These are phyloP conservation scores for Heliconius erato DNA, from an alignment of 2,888 invertebrate species.

Conservation along the genomic window DNA sequence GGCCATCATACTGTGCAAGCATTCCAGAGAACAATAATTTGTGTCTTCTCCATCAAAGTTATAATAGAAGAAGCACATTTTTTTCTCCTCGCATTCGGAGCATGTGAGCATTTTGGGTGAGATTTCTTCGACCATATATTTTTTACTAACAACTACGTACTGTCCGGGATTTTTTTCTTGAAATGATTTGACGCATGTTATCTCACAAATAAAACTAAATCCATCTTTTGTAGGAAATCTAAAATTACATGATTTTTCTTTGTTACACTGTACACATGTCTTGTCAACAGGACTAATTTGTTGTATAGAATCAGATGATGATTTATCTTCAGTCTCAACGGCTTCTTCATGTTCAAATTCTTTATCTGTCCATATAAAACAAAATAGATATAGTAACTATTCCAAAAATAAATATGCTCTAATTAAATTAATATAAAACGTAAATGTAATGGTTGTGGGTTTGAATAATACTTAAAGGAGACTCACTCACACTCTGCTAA, in stretches of 20 bases:
- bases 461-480: no score
- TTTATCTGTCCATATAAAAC: conserved; percentile 67
- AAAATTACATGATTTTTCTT: conserved; percentile 67
- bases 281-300: conserved; percentile 71
- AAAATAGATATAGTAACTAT: conserved; percentile 4
- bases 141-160: conserved; percentile 67
- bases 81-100: conserved; percentile 79
- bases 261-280: conserved; percentile 80
- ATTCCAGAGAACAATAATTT: conserved; percentile 84
- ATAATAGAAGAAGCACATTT: conserved; percentile 79
- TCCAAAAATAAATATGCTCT: background rate
- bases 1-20: conserved; percentile 83
- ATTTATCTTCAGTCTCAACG: conserved; percentile 67
- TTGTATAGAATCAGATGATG: conserved; percentile 71
- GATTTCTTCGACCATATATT: conserved; percentile 78
- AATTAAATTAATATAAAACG: background rate
- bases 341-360: conserved; percentile 81
- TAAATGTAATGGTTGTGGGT: no score
- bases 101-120: conserved; percentile 63
- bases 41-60: conserved; percentile 79
- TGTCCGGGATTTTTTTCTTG: conserved; percentile 71
- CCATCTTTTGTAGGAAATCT: conserved; percentile 67
- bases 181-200: conserved; percentile 80
- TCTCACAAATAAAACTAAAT: conserved; percentile 76
- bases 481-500: no score